A percentile compares a stretch with the other conserved stretches of the same genome.
These are phyloP conservation scores for Amazonetta brasiliensis DNA, from an alignment of 2,797 vertebrate genomes.

Conservation along the genomic window DNA sequence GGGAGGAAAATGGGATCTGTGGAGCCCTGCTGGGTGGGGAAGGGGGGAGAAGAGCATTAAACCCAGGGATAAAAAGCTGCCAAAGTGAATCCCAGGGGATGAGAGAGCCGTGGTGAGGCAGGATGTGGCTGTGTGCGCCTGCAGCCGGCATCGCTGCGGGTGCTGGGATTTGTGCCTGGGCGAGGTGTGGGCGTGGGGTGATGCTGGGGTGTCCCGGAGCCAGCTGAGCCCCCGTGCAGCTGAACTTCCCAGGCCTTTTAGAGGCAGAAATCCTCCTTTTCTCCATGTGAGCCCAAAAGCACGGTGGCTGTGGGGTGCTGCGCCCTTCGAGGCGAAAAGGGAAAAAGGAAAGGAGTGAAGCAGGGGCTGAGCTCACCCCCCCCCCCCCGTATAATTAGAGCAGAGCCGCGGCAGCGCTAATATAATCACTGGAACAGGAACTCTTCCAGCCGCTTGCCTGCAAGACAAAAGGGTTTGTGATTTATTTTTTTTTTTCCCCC, in stretches of 20 bases:
- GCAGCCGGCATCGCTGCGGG: no score
- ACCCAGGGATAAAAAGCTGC: neutral
- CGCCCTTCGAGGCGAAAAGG: no score
- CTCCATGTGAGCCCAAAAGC: neutral
- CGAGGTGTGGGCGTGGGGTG: no score
- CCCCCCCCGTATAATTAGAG: neutral
- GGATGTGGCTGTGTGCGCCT: no score
- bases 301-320: neutral
- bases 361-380: neutral
- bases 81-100: no score
- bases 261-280: neutral
- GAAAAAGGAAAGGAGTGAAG: neutral
- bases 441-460: neutral
- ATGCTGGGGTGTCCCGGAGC: no score
- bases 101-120: no score
- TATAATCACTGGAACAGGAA: neutral
- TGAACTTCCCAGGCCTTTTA: neutral
- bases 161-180: no score
- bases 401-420: neutral
- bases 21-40: neutral
- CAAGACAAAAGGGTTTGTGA: conserved; percentile 44
- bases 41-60: neutral
- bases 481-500: neutral
- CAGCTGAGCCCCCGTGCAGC: neutral
- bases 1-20: neutral